Conservation (phyloP, 2,113 vertebrate species). For the Misgurnus mizolepis region DNA sequence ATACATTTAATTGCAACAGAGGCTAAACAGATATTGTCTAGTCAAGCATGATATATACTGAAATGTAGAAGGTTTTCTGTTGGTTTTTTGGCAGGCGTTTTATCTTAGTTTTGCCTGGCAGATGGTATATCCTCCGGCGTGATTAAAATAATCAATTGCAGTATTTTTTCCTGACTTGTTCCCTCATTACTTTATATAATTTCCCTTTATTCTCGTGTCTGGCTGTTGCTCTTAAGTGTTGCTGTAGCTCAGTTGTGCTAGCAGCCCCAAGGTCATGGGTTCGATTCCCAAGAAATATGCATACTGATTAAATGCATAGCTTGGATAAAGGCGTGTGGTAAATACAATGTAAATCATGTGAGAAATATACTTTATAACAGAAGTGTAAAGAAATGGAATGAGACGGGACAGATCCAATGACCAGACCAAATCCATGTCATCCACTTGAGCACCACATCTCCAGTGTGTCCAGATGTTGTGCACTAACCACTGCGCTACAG, state of each 20-base stretch:
- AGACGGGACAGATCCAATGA: neutral
- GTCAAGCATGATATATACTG: constrained; percentile 30
- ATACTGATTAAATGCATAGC: no score
- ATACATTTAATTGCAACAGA: constrained; percentile 23
- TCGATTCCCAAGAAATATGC: no score
- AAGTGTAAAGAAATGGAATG: no score
- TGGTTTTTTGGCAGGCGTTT: constrained; percentile 43
- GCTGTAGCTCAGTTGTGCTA: no score
- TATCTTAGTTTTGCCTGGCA: constrained; percentile 46
- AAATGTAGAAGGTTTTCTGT: constrained; percentile 15
- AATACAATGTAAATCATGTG: no score
- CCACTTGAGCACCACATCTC: neutral
- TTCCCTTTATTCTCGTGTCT: neutral
- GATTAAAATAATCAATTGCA: constrained; percentile 31
- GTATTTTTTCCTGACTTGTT: constrained; percentile 31
- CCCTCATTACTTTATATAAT: neutral
- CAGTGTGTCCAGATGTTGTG: neutral
- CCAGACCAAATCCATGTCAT: neutral
- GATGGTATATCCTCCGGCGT: constrained; percentile 50
- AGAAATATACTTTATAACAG: no score
- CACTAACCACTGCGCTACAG: neutral
- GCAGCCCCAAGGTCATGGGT: no score
- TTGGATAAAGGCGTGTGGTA: no score
- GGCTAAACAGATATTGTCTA: constrained; percentile 48
- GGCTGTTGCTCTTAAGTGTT: neutral